These are phyloP conservation scores for Drosophila sordidula DNA, from an alignment of 2,888 invertebrate species.

Conservation along the genomic window DNA sequence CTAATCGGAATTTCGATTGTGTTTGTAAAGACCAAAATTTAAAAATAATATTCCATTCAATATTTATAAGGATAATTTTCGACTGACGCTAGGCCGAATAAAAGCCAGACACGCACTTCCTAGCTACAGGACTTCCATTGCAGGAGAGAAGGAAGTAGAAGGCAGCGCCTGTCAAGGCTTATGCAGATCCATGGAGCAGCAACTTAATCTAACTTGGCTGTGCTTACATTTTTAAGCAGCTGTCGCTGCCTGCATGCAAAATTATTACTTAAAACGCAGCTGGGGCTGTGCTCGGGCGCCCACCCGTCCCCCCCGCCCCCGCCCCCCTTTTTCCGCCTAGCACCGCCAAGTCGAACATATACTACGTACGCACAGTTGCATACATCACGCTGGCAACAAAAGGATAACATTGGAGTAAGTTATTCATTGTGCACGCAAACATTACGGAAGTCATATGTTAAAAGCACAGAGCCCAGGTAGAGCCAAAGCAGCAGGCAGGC, in stretches of 20 bases:
- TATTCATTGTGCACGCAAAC: constrained; percentile 82
- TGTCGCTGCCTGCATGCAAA: constrained; percentile 75
- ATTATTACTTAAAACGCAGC: constrained; percentile 81
- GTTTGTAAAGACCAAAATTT: no score
- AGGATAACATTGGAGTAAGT: constrained; percentile 80
- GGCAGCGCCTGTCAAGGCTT: constrained; percentile 10
- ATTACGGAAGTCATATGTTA: constrained; percentile 82
- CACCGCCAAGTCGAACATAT: neutral
- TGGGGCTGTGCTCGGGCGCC: constrained; percentile 43
- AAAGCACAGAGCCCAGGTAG: constrained; percentile 68
- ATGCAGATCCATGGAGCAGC: constrained; percentile 23
- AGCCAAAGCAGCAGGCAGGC: constrained; percentile 50
- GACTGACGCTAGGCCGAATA: no score
- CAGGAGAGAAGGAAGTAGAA: neutral
- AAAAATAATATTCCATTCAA: no score
- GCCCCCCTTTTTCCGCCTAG: neutral
- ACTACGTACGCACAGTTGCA: constrained; percentile 53
- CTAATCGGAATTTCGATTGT: no score
- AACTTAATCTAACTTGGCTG: constrained; percentile 61
- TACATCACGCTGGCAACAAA: constrained; percentile 69
- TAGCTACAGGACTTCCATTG: neutral
- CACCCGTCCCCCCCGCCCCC: neutral
- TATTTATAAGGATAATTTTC: no score
- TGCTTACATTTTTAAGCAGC: constrained; percentile 77
- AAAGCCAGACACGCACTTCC: no score